These are phyloP conservation scores for Phaethon lepturus DNA, from an alignment of 2,113 vertebrate species.

Conservation along the genomic window DNA sequence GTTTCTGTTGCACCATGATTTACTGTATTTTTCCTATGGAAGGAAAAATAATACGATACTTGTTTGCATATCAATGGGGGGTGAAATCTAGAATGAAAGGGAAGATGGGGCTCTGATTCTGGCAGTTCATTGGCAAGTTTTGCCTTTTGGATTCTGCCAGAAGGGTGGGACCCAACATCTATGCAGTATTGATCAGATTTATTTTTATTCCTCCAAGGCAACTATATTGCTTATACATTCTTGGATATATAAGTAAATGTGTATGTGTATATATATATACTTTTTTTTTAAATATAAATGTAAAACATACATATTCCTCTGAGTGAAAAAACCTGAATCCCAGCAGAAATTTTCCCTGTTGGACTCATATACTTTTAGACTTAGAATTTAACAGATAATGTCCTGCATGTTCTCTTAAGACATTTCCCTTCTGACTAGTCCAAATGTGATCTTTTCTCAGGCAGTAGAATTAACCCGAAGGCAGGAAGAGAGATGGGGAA, in stretches of 20 bases:
- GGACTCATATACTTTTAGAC: neutral
- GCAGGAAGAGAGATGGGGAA: neutral
- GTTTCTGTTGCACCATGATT: neutral
- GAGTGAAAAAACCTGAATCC: neutral
- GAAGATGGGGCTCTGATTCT: neutral
- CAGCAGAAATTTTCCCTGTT: neutral
- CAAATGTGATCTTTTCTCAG: neutral
- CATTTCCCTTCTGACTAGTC: neutral
- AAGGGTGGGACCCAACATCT: neutral
- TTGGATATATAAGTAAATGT: neutral
- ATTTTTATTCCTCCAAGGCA: neutral
- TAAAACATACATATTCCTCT: neutral
- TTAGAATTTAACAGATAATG: neutral
- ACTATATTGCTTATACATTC: neutral
- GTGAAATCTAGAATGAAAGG: neutral
- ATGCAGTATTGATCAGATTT: neutral
- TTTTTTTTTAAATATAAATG: neutral
- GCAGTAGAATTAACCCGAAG: neutral
- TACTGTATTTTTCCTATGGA: neutral
- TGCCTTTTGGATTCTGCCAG: neutral
- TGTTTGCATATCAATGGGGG: neutral
- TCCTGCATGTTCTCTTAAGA: neutral
- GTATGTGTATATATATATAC: neutral
- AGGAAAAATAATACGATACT: neutral
- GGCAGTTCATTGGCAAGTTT: neutral